phyloP scores from a whole-genome alignment of 2,113 vertebrate species.

The Monarcha castaneiventris region DNA sequence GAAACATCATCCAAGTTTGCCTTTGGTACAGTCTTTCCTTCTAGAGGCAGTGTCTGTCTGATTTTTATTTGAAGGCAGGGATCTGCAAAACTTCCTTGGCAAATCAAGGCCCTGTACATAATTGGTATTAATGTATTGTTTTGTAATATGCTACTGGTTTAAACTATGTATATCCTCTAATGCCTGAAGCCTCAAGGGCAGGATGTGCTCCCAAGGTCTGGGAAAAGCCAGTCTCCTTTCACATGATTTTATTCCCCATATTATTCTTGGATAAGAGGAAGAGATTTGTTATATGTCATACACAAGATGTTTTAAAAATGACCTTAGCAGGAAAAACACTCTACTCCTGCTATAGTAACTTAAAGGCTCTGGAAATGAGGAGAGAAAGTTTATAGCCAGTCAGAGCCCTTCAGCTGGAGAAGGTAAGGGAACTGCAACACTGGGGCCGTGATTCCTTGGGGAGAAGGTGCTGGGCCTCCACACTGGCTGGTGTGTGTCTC shows the following conservation, averaged over 20 bases:
- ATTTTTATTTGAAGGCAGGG: not conserved
- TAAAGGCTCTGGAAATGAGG: not conserved
- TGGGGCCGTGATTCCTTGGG: not conserved
- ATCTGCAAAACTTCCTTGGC: not conserved
- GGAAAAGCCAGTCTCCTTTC: constrained; percentile 2
- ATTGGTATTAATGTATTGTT: not conserved
- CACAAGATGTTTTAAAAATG: not conserved
- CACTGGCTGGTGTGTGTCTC: not conserved
- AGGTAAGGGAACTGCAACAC: not conserved
- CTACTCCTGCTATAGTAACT: not conserved
- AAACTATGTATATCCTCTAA: not conserved
- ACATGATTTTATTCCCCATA: not conserved
- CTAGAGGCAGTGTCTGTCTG: not conserved
- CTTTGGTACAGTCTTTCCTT: not conserved
- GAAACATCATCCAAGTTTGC: not conserved
- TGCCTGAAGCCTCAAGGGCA: not conserved
- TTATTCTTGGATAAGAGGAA: not conserved
- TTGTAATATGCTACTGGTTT: not conserved
- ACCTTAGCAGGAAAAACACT: not conserved
- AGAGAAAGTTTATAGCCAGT: not conserved
- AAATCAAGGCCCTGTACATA: not conserved
- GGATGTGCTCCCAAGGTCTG: not conserved
- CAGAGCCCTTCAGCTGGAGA: not conserved
- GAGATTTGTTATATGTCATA: not conserved
- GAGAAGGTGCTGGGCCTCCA: not conserved